phyloP scores from a whole-genome alignment of 2,113 vertebrate species.

The Syngnathus typhle region DNA sequence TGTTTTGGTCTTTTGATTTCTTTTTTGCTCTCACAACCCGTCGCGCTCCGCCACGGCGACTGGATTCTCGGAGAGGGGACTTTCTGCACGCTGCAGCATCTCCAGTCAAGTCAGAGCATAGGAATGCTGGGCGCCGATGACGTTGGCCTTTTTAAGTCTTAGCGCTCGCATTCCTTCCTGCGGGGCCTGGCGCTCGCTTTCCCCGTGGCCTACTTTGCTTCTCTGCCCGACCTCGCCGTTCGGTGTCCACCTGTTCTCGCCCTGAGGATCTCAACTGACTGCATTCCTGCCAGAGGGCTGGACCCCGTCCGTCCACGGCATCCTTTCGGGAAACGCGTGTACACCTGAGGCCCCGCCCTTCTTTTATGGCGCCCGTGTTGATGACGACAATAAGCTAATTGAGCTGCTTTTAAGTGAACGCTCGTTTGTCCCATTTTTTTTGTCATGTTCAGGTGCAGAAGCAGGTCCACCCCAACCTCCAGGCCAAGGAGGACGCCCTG shows the following conservation, averaged over 20 bases:
- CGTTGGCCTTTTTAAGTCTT: constrained; percentile 50
- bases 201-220: constrained; percentile 15
- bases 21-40: neutral
- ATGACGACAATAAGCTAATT: neutral
- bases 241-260: neutral
- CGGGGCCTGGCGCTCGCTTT: constrained; percentile 47
- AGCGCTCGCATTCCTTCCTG: constrained; percentile 52
- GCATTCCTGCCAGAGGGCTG: constrained; percentile 61
- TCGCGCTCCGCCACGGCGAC: neutral
- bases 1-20: neutral
- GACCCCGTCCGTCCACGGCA: constrained; percentile 36
- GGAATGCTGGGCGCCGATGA: constrained; percentile 43
- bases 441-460: constrained; percentile 80
- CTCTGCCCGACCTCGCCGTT: constrained; percentile 3
- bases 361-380: neutral
- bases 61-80: constrained; percentile 22
- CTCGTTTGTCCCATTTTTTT: neutral
- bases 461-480: constrained; percentile 93
- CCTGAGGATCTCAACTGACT: constrained; percentile 58
- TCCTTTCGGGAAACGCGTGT: constrained; percentile 31
- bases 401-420: no score
- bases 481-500: constrained; percentile 93
- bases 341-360: constrained; percentile 16
- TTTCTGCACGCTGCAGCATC: constrained; percentile 38
- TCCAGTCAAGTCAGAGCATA: constrained; percentile 48